Percentiles rank a stretch among this genome's conserved stretches.
phyloP scores from a whole-genome alignment of 2,888 invertebrate species.

The Sarcophaga subvicina region DNA sequence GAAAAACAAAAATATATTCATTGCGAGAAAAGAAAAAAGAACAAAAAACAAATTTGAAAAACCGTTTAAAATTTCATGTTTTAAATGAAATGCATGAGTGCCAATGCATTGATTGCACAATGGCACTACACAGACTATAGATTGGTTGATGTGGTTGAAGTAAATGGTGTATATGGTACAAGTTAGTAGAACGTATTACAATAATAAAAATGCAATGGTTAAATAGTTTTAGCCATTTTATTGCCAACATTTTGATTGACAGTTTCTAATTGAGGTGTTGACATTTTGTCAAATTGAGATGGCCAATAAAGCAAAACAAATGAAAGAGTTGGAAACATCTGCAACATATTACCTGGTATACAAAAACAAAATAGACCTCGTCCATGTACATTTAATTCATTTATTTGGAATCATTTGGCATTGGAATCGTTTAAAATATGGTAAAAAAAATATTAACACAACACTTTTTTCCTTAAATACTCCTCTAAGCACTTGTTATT shows the following conservation, averaged over 20 bases:
- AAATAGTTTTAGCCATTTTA: conserved; percentile 41
- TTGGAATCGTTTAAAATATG: conserved; percentile 55
- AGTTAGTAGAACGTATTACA: conserved; percentile 3
- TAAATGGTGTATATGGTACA: conserved; percentile 3
- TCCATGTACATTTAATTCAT: conserved; percentile 30
- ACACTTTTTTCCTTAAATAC: conserved; percentile 25
- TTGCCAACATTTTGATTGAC: conserved; percentile 65
- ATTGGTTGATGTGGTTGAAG: neutral
- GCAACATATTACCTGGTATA: conserved; percentile 47
- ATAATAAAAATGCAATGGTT: conserved; percentile 22
- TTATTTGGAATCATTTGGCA: conserved; percentile 52
- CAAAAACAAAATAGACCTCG: neutral
- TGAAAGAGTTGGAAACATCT: conserved; percentile 54
- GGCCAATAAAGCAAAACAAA: conserved; percentile 33
- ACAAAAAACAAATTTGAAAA: conserved; percentile 17
- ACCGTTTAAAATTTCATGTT: conserved; percentile 58
- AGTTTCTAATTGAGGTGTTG: conserved; percentile 71
- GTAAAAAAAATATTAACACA: conserved; percentile 58
- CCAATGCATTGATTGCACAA: conserved; percentile 22
- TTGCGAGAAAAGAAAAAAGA: neutral
- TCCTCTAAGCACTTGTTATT: no score
- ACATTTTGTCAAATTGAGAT: conserved; percentile 69
- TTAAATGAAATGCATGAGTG: conserved; percentile 39
- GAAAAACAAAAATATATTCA: neutral
- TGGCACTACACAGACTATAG: neutral